Percentiles rank a stretch among this genome's conserved stretches.
Evolutionary conservation across 2,797 vertebrate species (phyloP).

Genomic region (Taenioides sp.): DNA sequence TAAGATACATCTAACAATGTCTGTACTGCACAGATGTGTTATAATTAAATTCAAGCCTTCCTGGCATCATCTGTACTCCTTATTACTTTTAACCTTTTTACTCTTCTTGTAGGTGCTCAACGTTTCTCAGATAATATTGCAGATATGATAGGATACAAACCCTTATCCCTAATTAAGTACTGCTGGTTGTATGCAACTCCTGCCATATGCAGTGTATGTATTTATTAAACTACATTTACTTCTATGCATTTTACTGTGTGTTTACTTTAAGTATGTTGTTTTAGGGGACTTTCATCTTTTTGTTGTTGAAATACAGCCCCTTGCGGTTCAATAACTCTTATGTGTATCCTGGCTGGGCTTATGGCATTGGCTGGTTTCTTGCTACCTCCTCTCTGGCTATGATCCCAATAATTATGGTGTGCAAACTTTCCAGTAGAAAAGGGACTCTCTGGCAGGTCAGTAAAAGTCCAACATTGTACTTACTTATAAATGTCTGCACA

Average conservation of each 20-base stretch:
- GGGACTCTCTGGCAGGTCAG: slow-evolving; percentile 69
- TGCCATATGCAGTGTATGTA: slow-evolving; percentile 61
- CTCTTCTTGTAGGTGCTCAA: slow-evolving; percentile 60
- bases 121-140: slow-evolving; percentile 71
- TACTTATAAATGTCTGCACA: no score
- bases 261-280: not conserved
- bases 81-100: not conserved
- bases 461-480: not conserved
- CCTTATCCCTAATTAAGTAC: slow-evolving; percentile 64
- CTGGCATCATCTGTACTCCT: not conserved
- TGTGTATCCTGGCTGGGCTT: slow-evolving; percentile 72
- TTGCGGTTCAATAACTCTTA: slow-evolving; percentile 72
- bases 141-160: slow-evolving; percentile 76
- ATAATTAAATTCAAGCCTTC: not conserved
- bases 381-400: slow-evolving; percentile 57
- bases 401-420: slow-evolving; percentile 67
- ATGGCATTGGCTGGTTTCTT: slow-evolving; percentile 69
- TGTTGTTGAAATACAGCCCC: slow-evolving; percentile 63
- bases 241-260: not conserved
- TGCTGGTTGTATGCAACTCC: slow-evolving; percentile 70
- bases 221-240: not conserved
- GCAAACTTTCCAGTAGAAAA: slow-evolving; percentile 54
- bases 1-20: slow-evolving; percentile 32
- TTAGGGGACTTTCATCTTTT: slow-evolving; percentile 67
- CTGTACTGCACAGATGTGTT: not conserved